Evolutionary conservation across 2,113 vertebrate genomes (phyloP).

Genomic region (Odontesthes bonariensis): DNA sequence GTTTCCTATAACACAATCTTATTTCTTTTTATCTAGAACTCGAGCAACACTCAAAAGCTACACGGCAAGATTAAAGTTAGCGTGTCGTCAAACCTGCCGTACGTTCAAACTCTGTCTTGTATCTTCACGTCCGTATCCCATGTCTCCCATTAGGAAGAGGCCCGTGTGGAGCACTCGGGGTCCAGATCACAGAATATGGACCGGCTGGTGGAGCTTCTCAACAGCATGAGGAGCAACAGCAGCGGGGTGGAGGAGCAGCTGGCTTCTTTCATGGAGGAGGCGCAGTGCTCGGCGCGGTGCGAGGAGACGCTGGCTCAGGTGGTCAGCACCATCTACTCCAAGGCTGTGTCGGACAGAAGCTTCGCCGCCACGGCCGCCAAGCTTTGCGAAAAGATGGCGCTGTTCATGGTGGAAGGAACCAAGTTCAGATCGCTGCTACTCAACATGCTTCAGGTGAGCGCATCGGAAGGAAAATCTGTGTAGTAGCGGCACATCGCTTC

Average conservation of each 20-base stretch:
- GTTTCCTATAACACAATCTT: too few species aligned
- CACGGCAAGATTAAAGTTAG: too few species aligned
- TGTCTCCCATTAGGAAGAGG: conserved; percentile 88
- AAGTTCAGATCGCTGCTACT: conserved; percentile 97
- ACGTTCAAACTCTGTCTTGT: too few species aligned
- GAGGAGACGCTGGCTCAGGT: conserved; percentile 94
- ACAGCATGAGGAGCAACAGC: conserved; percentile 97
- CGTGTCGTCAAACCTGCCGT: too few species aligned
- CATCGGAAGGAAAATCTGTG: not conserved
- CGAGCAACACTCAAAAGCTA: too few species aligned
- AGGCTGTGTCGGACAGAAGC: conserved; percentile 92
- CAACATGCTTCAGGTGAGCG: conserved; percentile 95
- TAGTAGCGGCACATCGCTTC: too few species aligned
- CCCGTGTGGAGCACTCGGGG: conserved; percentile 77
- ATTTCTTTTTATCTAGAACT: too few species aligned
- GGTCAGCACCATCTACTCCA: conserved; percentile 93
- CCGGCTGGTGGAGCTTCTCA: conserved; percentile 93
- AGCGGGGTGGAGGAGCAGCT: conserved; percentile 93
- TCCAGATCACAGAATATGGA: conserved; percentile 89
- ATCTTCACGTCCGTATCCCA: not conserved
- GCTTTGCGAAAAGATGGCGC: conserved; percentile 97
- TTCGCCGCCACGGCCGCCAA: conserved; percentile 96
- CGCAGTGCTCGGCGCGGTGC: conserved; percentile 91
- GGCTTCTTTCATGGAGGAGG: conserved; percentile 96
- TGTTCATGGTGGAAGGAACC: conserved; percentile 98